Percentiles rank a stretch among this genome's conserved stretches.
phyloP scores from a whole-genome alignment of 2,797 vertebrate species.

The Emys orbicularis region DNA sequence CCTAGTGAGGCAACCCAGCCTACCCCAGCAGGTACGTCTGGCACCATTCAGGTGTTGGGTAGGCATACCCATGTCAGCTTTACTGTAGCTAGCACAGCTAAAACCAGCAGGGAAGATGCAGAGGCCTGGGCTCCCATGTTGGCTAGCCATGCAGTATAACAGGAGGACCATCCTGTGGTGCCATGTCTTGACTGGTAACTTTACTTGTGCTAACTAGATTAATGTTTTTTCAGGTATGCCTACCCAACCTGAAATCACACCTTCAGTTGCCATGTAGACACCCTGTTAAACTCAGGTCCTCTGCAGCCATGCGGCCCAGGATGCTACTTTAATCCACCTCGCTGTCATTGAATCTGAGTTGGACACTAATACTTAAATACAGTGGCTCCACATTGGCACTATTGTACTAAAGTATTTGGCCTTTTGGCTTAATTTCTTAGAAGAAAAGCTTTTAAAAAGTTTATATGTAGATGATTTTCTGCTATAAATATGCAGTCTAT shows the following conservation, averaged over 20 bases:
- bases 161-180: no score
- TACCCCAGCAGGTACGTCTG: not conserved
- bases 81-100: no score
- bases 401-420: not conserved
- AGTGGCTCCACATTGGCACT: not conserved
- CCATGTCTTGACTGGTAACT: no score
- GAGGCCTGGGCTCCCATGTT: no score
- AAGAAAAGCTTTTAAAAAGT: not conserved
- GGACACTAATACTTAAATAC: not conserved
- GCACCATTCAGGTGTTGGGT: no score
- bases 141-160: no score
- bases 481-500: not conserved
- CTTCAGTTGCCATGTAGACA: no score
- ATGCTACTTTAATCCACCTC: not conserved
- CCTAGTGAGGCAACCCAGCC: not conserved
- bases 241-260: no score
- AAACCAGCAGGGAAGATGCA: no score
- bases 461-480: not conserved
- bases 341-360: not conserved
- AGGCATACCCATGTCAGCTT: no score
- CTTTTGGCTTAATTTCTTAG: not conserved
- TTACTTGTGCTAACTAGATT: no score
- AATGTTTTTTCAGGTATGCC: no score
- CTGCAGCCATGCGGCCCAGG: not conserved
- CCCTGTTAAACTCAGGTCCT: not conserved